Evolutionary conservation across 2,888 invertebrate species (phyloP).

Genomic region (Acronicta alni): DNA sequence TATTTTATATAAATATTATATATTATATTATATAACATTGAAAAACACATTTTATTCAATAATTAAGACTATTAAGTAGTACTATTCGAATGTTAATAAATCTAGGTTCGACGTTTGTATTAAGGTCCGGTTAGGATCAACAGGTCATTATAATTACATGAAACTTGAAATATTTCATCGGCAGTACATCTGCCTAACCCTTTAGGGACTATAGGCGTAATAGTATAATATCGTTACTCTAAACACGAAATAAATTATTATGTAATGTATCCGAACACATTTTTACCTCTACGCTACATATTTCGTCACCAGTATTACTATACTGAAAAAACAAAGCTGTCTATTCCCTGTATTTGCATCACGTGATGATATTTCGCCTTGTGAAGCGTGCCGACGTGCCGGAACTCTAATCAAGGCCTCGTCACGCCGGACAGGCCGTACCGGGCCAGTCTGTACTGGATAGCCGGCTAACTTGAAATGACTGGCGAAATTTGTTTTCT

Average conservation of each 20-base stretch:
- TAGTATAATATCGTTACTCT: neutral
- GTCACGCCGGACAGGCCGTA: conserved; percentile 47
- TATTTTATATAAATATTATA: no score
- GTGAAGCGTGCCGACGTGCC: conserved; percentile 37
- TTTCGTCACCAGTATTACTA: conserved; percentile 41
- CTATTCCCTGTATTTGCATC: conserved; percentile 43
- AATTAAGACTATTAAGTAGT: no score
- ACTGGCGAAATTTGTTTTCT: conserved; percentile 49
- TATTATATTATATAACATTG: no score
- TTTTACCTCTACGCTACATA: conserved; percentile 15
- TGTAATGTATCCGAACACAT: neutral
- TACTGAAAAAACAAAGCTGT: conserved; percentile 49
- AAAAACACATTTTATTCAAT: no score
- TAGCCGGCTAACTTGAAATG: conserved; percentile 45
- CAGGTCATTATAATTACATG: no score
- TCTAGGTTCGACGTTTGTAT: no score
- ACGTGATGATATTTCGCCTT: conserved; percentile 42
- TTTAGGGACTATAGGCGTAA: no score
- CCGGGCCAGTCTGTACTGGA: conserved; percentile 33
- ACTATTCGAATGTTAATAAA: no score
- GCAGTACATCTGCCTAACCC: no score
- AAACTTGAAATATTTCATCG: no score
- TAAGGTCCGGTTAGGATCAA: no score
- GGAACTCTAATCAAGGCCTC: conserved; percentile 57
- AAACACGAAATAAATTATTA: conserved; percentile 11